Conservation (phyloP, 1,140 invertebrate genomes). For the Drosophila insularis region DNA sequence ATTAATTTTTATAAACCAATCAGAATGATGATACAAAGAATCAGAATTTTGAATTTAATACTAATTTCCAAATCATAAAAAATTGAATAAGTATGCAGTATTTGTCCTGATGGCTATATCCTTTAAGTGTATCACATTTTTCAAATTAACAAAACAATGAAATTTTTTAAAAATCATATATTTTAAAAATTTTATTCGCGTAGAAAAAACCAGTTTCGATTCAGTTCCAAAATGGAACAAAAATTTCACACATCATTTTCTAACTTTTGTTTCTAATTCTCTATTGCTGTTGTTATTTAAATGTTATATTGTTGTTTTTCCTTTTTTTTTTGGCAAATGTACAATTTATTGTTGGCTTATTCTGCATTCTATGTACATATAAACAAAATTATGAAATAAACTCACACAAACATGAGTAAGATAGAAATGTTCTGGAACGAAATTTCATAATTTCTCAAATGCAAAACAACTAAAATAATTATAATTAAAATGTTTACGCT, state of each 20-base stretch:
- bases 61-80: too few relatives aligned
- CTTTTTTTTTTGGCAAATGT: slow-evolving; percentile 69
- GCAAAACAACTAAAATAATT: slow-evolving; percentile 40
- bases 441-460: slow-evolving; percentile 29
- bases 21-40: too few relatives aligned
- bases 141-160: too few relatives aligned
- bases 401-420: not conserved
- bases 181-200: too few relatives aligned
- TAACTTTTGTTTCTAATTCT: not conserved
- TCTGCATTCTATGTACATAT: slow-evolving; percentile 16
- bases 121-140: too few relatives aligned
- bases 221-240: not conserved
- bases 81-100: too few relatives aligned
- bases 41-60: too few relatives aligned
- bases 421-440: slow-evolving; percentile 57
- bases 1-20: too few relatives aligned
- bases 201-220: not conserved
- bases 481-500: slow-evolving; percentile 53
- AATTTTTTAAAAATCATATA: too few relatives aligned
- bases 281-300: too few relatives aligned
- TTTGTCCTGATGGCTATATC: too few relatives aligned
- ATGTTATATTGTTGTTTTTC: slow-evolving; percentile 18
- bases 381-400: slow-evolving; percentile 17
- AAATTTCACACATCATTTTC: not conserved
- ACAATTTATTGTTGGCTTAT: slow-evolving; percentile 51